Percentiles rank a stretch among this genome's conserved stretches.
Conservation (phyloP, 2,113 vertebrate species). For the Elaphurus davidianus region DNA sequence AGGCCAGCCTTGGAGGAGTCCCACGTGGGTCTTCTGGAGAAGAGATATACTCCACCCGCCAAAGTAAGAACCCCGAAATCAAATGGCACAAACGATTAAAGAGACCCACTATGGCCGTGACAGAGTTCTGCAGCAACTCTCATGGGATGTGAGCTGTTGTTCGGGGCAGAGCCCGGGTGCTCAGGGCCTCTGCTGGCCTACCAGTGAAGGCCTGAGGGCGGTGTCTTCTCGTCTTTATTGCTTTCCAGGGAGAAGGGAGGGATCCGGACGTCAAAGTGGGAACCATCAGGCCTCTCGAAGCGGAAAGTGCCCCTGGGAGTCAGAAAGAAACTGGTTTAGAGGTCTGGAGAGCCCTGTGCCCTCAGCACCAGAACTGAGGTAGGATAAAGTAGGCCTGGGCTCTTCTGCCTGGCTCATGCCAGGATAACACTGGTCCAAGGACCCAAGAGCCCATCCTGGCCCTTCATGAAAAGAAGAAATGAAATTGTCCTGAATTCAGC, state of each 20-base stretch:
- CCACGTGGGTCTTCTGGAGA: conserved; percentile 20
- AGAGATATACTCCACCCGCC: background rate
- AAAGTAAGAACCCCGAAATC: background rate
- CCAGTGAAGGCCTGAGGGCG: conserved; percentile 96
- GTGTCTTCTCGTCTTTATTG: conserved; percentile 98
- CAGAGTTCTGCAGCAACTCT: conserved; percentile 63
- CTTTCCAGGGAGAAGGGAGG: conserved; percentile 99
- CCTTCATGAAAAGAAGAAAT: background rate
- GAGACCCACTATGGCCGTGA: background rate
- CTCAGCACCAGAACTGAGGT: background rate
- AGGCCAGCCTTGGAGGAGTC: conserved; percentile 35
- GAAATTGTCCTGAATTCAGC: background rate
- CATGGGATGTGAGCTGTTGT: conserved; percentile 65
- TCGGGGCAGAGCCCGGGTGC: conserved; percentile 10
- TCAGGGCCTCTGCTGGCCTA: conserved; percentile 74
- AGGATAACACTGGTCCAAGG: background rate
- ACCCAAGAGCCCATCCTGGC: background rate
- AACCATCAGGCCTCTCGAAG: conserved; percentile 95
- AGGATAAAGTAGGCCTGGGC: background rate
- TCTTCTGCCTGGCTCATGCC: background rate
- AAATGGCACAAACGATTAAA: background rate
- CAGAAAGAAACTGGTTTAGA: conserved; percentile 29
- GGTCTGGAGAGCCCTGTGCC: background rate
- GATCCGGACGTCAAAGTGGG: conserved; percentile 97
- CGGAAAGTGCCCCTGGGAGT: conserved; percentile 94